Base-by-base conservation (phyloP, 2,888 invertebrate species). In the Meliscaeva auricollis region DNA sequence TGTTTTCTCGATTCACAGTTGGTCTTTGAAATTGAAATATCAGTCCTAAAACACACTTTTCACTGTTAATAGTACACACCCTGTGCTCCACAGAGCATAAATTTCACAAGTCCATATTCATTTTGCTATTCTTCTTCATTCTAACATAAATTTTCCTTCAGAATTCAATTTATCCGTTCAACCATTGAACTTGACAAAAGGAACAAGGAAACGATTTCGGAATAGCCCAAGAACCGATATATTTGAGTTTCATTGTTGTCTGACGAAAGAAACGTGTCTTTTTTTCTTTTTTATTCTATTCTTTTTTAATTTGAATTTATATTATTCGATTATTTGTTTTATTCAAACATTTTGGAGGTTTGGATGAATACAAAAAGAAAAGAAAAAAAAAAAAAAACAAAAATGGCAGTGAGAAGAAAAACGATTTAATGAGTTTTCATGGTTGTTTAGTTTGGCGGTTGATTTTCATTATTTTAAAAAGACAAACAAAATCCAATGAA, bases 111-210 rank as follows among this genome's bases (percentile, higher is more conserved):
- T 41, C 3, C 41, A 44, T 11, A 64, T 46, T 44, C 7, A 44
- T 26, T 44, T 44, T 30, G 46, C 3, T 9, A n/a, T 64, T 60
- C 3, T 32, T 46, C 46, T 46, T 74, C 70, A 41, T 26, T 26
- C 26, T 3, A 3, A 26, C 26, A 84, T 84, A 79, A 75, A 70
- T 84, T 79, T 70, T 58, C 52, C 64, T 79, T 79, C 52, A 58
- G 52, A 84, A 84, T 84, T 84, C 83, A 84, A 84, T 84, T 84
- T 84, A 84, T 84, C 74, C 75, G 44, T 50, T 38, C 73, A 74
- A 74, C 66, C 64, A 50, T 84, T 84, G 79, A 84, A 84, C 83
- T 79, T 84, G 79, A 79, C 70, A 79, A 74, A 75, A 79, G 74
- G 74, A 74, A 79, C 75, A 79, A 56, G 64, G 74, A 79, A 70